Evolutionary conservation across 2,888 invertebrate species (phyloP), one percentile per base, ranked within the genome.

Genomic region (Acholoe squamosa): DNA sequence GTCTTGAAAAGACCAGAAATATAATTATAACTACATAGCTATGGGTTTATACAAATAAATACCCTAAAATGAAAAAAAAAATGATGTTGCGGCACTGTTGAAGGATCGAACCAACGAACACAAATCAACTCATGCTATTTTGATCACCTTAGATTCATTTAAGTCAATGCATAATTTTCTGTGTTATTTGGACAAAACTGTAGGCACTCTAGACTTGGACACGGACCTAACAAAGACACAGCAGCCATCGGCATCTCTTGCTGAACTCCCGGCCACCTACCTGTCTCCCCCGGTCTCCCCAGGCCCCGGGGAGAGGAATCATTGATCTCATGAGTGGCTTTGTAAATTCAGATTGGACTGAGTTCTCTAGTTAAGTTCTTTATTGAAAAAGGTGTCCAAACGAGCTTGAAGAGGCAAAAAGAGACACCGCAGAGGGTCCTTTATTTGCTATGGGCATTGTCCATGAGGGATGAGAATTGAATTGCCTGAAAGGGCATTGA

Each of bases 321-420:
- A 71, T 28, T 71, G 71, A 71, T 71, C 71, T 71, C 71, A 71
- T 71, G 71, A 71, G 28, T 7, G 25, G 28, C 71, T 71, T 71
- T 28, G 14, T 25, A 71, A 28, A 19, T 25, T 25, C 71, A 71
- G 28, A 71, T 61, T 61, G 61, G n/a, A n/a, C n/a, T n/a, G 61
- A 3, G 61, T 61, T 61, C 61, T n/a, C n/a, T 61, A 61, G 19
- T 61, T 61, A n/a, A 61, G n/a, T 61, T n/a, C n/a, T n/a, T n/a
- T 61, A 61, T 61, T 61, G 61, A 61, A 19, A n/a, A n/a, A 61
- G 43, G 61, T n/a, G 61, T 61, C 61, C 19, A 61, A n/a, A 61
- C 43, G 43, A 43, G 43, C 43, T 43, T 43, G 61, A n/a, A 61
- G 61, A 14, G 61, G 19, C 19, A 61, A 61, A 61, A 61, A 61